These are phyloP conservation scores for Hesperia comma DNA, from an alignment of 2,888 invertebrate genomes.

Conservation along the genomic window DNA sequence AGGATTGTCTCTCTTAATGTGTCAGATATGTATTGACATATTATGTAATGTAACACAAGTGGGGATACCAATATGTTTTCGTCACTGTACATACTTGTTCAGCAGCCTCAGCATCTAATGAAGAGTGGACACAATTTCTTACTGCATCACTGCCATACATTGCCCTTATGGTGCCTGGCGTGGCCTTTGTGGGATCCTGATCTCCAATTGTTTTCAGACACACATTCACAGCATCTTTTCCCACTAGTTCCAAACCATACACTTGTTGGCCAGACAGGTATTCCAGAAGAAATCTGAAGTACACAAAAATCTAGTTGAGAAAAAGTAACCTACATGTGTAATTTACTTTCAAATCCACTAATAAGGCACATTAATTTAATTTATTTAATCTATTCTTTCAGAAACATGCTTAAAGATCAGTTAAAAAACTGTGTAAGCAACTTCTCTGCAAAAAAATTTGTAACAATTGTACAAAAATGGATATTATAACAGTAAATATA, in stretches of 20 bases:
- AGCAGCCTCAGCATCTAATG: constrained; percentile 83
- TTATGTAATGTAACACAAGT: no score
- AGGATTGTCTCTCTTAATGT: no score
- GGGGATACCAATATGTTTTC: no score
- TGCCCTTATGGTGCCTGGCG: constrained; percentile 86
- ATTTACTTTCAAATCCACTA: background rate
- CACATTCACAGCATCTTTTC: constrained; percentile 85
- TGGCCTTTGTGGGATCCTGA: constrained; percentile 84
- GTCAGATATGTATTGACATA: no score
- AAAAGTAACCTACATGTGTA: background rate
- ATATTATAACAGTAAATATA: no score
- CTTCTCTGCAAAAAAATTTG: no score
- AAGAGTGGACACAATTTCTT: constrained; percentile 88
- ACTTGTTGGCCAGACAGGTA: constrained; percentile 87
- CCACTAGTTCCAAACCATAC: constrained; percentile 89
- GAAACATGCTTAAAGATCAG: no score
- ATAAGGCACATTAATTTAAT: no score
- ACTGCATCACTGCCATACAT: constrained; percentile 87
- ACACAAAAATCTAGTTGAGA: constrained; percentile 32
- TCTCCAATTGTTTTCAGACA: constrained; percentile 86
- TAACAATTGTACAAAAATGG: no score
- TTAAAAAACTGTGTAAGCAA: no score
- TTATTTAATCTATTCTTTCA: no score
- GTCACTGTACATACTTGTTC: constrained; percentile 58
- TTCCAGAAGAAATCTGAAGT: constrained; percentile 83